phyloP scores from a whole-genome alignment of 1,140 invertebrate genomes.

The Philotrypesis tridentata region DNA sequence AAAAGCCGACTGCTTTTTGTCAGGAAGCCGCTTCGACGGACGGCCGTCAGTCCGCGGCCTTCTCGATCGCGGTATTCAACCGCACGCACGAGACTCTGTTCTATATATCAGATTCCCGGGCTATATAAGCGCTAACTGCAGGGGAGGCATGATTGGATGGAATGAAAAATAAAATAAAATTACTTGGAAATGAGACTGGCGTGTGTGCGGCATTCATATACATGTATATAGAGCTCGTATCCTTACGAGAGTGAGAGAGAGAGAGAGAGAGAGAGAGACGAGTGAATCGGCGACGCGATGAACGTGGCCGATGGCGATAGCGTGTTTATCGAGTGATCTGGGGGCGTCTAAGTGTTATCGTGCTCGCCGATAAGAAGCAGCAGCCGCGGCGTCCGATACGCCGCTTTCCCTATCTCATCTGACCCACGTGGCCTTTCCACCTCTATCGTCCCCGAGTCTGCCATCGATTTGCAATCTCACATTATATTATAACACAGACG shows the following conservation, averaged over 20 bases:
- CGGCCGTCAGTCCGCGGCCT: slow-evolving; percentile 10
- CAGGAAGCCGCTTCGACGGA: neutral
- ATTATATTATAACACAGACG: neutral
- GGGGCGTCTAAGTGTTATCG: slow-evolving; percentile 72
- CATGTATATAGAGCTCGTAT: neutral
- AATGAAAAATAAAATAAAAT: neutral
- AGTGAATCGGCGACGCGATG: slow-evolving; percentile 52
- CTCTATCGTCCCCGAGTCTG: slow-evolving; percentile 47
- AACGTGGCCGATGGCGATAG: slow-evolving; percentile 66
- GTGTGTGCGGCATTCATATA: no score
- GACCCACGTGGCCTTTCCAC: slow-evolving; percentile 66
- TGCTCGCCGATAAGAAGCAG: slow-evolving; percentile 61
- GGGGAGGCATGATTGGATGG: no score
- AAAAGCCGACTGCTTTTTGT: slow-evolving; percentile 4
- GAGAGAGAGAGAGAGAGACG: neutral
- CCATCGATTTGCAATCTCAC: slow-evolving; percentile 37
- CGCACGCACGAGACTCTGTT: no score
- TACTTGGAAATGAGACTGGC: no score
- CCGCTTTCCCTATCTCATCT: slow-evolving; percentile 67
- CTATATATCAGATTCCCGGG: no score
- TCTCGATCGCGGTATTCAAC: neutral
- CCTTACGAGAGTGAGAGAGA: neutral
- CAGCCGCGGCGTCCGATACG: slow-evolving; percentile 59
- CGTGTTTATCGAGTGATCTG: slow-evolving; percentile 71
- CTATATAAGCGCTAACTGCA: no score